These are phyloP conservation scores for Drosophila melanocephala DNA, from an alignment of 2,888 invertebrate genomes.

Conservation along the genomic window DNA sequence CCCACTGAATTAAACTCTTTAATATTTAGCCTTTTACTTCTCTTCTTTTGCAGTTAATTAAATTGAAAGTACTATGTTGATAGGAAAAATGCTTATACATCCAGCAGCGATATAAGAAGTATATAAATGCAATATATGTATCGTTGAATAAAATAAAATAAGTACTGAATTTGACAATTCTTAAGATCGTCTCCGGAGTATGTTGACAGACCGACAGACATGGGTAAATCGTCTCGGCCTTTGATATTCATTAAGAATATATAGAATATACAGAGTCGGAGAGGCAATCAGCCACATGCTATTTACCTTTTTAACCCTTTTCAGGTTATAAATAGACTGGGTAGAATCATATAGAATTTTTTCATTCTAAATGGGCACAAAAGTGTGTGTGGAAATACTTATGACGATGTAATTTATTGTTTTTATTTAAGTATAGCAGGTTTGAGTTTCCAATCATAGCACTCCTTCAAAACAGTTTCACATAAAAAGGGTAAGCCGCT, in stretches of 20 bases:
- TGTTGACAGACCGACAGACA: not conserved
- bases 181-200: no score
- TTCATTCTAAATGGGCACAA: not conserved
- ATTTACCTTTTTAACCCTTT: not conserved
- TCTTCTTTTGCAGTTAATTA: not conserved
- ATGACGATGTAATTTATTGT: not conserved
- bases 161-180: not conserved
- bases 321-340: not conserved
- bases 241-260: not conserved
- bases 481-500: conserved; percentile 30
- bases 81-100: not conserved
- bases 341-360: not conserved
- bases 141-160: not conserved
- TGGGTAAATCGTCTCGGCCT: not conserved
- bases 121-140: not conserved
- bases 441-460: not conserved
- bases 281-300: not conserved
- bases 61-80: not conserved
- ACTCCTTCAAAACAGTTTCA: conserved; percentile 13
- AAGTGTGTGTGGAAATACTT: not conserved
- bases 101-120: not conserved
- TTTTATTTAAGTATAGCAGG: not conserved
- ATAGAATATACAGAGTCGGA: not conserved
- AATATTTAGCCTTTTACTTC: not conserved
- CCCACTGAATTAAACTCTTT: not conserved